These are phyloP conservation scores for Cyphomyrus discorhynchus DNA, from an alignment of 2,113 vertebrate species.

Conservation along the genomic window DNA sequence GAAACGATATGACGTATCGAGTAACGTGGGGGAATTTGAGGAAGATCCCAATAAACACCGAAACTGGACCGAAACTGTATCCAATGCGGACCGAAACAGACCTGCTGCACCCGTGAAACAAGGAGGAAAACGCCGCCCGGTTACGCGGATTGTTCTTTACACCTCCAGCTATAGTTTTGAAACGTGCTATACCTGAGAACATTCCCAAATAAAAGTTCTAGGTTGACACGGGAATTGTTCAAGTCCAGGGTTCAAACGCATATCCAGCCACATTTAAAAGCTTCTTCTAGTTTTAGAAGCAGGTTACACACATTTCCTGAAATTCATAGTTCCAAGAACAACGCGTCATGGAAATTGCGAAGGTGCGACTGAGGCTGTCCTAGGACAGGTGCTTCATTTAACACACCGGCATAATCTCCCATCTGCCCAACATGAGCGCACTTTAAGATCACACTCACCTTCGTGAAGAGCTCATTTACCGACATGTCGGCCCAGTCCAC, in stretches of 20 bases:
- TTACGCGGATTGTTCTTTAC: neutral
- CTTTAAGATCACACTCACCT: conserved; percentile 48
- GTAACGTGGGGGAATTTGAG: neutral
- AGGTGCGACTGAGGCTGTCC: neutral
- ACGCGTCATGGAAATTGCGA: neutral
- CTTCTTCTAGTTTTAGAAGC: neutral
- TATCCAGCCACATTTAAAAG: neutral
- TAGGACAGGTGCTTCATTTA: neutral
- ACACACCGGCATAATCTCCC: neutral
- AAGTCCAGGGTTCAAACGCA: neutral
- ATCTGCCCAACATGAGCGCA: neutral
- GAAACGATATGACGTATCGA: neutral
- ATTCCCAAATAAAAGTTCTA: neutral
- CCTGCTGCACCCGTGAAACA: conserved; percentile 24
- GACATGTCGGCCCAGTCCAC: conserved; percentile 49
- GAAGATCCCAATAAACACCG: conserved; percentile 1
- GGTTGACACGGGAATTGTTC: neutral
- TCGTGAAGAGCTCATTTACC: conserved; percentile 61
- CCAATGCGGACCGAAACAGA: conserved; percentile 20
- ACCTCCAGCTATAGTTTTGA: neutral
- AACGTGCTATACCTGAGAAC: neutral
- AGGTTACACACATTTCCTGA: neutral
- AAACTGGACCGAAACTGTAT: conserved; percentile 27
- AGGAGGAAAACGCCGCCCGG: neutral
- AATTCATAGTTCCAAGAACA: neutral